Evolutionary conservation across 2,888 invertebrate genomes (phyloP).

Genomic region (Notodonta dromedarius): DNA sequence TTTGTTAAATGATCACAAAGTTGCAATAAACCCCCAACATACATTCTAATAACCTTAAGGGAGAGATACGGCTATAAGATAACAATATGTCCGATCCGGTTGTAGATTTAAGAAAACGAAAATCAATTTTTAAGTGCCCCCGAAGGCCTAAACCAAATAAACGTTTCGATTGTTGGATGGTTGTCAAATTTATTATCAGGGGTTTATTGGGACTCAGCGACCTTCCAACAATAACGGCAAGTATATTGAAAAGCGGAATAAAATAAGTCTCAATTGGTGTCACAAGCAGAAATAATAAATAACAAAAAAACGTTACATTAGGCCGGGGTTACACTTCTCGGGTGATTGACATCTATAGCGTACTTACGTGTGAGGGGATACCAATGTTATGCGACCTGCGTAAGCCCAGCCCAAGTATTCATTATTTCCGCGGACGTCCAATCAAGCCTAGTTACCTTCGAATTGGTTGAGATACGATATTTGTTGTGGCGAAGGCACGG

Average conservation of each 20-base stretch:
- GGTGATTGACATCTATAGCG: not conserved
- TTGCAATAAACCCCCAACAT: not conserved
- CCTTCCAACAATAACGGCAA: not conserved
- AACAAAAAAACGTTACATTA: slow-evolving; percentile 18
- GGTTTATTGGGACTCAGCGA: not conserved
- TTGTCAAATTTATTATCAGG: not conserved
- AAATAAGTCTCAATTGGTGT: slow-evolving; percentile 30
- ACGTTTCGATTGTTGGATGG: not conserved
- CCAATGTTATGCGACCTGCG: slow-evolving; percentile 18
- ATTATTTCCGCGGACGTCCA: slow-evolving; percentile 49
- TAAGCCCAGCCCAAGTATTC: slow-evolving; percentile 9
- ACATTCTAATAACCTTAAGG: not conserved
- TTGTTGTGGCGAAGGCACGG: slow-evolving; percentile 98
- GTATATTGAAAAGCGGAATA: slow-evolving; percentile 24
- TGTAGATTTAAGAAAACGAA: no score
- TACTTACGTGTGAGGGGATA: not conserved
- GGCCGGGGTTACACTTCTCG: slow-evolving; percentile 45
- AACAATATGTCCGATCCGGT: no score
- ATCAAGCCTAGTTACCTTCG: slow-evolving; percentile 86
- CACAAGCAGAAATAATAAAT: slow-evolving; percentile 41
- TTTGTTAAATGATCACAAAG: slow-evolving; percentile 24
- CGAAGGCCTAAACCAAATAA: no score
- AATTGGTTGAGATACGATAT: slow-evolving; percentile 98
- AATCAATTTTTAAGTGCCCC: no score
- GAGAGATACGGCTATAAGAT: not conserved